Conservation (phyloP, 2,797 vertebrate species). For the Acomys russatus region DNA sequence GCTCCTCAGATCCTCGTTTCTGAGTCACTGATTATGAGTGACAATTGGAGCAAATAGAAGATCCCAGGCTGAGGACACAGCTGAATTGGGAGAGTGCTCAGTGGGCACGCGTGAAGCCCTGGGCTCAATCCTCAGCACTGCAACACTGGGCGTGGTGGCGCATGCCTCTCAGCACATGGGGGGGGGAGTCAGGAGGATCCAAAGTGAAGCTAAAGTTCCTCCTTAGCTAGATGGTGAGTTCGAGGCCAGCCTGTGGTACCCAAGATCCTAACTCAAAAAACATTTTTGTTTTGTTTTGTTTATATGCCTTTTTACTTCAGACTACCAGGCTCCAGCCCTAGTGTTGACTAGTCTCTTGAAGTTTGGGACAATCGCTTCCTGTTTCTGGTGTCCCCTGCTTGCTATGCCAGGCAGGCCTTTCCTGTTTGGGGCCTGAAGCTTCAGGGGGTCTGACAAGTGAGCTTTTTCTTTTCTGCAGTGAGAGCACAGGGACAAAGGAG, state of each 20-base stretch:
- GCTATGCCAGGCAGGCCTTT: not conserved
- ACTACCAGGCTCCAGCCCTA: not conserved
- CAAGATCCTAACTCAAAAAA: not conserved
- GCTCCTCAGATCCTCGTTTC: not conserved
- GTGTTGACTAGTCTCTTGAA: not conserved
- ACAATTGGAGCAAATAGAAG: not conserved
- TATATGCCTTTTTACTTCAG: not conserved
- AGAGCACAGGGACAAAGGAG: not conserved
- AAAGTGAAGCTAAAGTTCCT: not conserved
- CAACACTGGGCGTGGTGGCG: not conserved
- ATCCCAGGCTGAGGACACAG: not conserved
- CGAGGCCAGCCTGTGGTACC: not conserved
- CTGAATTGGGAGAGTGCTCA: not conserved
- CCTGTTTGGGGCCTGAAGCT: not conserved
- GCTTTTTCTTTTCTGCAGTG: constrained; percentile 15
- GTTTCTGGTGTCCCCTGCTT: not conserved
- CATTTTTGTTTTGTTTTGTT: not conserved
- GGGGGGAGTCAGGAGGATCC: not conserved
- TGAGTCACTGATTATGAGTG: not conserved
- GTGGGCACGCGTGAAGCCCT: no score
- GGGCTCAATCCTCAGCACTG: not conserved
- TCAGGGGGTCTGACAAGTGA: constrained; percentile 33
- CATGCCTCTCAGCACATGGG: not conserved
- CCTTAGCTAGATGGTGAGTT: not conserved
- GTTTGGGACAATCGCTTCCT: not conserved